A percentile compares a stretch with the other conserved stretches of the same genome.
These are phyloP conservation scores for Agrypnia vestita DNA, from an alignment of 1,140 invertebrate species.

Conservation along the genomic window DNA sequence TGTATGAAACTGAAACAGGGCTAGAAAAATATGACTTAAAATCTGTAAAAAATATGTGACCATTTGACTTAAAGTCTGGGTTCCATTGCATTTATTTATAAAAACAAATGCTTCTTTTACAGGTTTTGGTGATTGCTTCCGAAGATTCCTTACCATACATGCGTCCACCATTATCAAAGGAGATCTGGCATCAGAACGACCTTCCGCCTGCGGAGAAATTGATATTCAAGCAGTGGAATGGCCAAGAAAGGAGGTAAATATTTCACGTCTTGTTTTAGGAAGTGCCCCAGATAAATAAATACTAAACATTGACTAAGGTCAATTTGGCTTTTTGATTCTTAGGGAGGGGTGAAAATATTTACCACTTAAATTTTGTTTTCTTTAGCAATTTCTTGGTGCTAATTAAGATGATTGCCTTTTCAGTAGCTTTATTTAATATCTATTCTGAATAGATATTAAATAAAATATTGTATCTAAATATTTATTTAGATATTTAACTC, in stretches of 20 bases:
- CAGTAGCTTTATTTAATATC: background rate
- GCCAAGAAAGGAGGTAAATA: conserved; percentile 82
- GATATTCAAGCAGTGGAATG: conserved; percentile 92
- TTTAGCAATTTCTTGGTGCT: too few relatives aligned
- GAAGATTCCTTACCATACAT: conserved; percentile 89
- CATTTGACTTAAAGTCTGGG: conserved; percentile 1
- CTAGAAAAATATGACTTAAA: background rate
- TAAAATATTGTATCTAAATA: too few relatives aligned
- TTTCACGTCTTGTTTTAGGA: too few relatives aligned
- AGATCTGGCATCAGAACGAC: conserved; percentile 84
- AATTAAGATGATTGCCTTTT: background rate
- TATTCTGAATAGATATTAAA: too few relatives aligned
- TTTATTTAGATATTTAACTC: too few relatives aligned
- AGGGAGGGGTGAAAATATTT: too few relatives aligned
- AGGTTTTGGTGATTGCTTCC: conserved; percentile 86
- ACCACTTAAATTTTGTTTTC: too few relatives aligned
- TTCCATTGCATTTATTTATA: conserved; percentile 14
- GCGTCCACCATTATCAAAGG: conserved; percentile 94
- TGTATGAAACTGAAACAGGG: too few relatives aligned
- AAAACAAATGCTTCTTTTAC: conserved; percentile 36
- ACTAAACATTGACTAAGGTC: too few relatives aligned
- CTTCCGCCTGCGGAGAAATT: conserved; percentile 74
- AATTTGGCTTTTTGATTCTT: too few relatives aligned
- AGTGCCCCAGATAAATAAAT: too few relatives aligned
- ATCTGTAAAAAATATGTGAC: background rate